Conservation (phyloP, 2,113 vertebrate genomes). For the Gymnarchus niloticus region DNA sequence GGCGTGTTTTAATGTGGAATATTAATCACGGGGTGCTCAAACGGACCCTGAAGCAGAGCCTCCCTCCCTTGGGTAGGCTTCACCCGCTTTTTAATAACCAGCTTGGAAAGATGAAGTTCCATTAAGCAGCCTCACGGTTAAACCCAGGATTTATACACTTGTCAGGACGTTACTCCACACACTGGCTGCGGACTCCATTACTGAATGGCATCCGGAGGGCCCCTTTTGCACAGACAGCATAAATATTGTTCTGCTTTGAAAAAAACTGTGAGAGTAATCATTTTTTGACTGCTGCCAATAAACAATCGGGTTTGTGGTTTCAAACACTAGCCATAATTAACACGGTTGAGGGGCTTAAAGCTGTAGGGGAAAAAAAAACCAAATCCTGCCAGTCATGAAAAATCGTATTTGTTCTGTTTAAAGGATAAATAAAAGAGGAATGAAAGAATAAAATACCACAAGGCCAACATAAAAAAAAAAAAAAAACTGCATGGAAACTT, state of each 20-base stretch:
- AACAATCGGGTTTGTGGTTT: slow-evolving; percentile 32
- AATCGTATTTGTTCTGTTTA: neutral
- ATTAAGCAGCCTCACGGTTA: slow-evolving; percentile 30
- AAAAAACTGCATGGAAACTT: no score
- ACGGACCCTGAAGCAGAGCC: neutral
- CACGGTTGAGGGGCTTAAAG: neutral
- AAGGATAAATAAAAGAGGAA: neutral
- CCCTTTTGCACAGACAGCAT: slow-evolving; percentile 22
- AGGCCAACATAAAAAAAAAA: neutral
- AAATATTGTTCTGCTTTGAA: slow-evolving; percentile 31
- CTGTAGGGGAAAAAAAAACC: neutral
- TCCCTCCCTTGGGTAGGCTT: neutral
- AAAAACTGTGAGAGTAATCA: slow-evolving; percentile 7
- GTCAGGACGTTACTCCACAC: slow-evolving; percentile 29
- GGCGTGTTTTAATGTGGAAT: neutral
- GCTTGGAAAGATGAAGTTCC: neutral
- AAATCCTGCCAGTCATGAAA: neutral
- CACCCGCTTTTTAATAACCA: neutral
- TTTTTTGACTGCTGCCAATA: slow-evolving; percentile 15
- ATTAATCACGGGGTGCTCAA: neutral
- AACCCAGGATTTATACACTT: slow-evolving; percentile 37
- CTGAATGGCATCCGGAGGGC: neutral
- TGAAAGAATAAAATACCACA: neutral
- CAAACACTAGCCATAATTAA: slow-evolving; percentile 33
- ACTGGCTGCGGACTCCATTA: slow-evolving; percentile 30